Evolutionary conservation across 1,140 invertebrate genomes (phyloP).

Genomic region (Portunus trituberculatus): DNA sequence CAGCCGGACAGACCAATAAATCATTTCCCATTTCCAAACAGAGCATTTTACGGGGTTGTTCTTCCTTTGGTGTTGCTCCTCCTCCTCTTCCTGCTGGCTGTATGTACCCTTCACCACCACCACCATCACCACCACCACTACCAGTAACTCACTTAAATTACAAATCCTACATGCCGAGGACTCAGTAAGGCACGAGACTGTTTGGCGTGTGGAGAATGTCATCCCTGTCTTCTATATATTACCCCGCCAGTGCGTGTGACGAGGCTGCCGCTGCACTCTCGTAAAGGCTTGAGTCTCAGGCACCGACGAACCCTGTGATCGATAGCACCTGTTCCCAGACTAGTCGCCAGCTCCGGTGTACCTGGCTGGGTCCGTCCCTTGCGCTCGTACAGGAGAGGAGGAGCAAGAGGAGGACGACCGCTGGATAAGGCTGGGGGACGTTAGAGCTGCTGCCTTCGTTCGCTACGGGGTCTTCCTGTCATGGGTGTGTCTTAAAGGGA

Average conservation of each 20-base stretch:
- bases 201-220: background rate
- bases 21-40: conserved; percentile 23
- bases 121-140: background rate
- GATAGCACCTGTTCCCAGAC: background rate
- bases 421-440: too few species aligned
- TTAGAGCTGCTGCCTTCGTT: too few species aligned
- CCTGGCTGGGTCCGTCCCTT: background rate
- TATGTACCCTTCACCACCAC: background rate
- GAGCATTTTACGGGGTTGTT: background rate
- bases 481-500: too few species aligned
- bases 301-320: conserved; percentile 6
- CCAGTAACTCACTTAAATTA: background rate
- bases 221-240: background rate
- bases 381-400: background rate
- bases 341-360: background rate
- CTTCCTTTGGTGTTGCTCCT: background rate
- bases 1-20: conserved; percentile 36
- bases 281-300: background rate
- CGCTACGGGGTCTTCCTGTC: too few species aligned
- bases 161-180: background rate
- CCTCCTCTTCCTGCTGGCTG: background rate
- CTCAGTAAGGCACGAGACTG: background rate
- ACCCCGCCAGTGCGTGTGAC: background rate
- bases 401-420: too few species aligned
- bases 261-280: background rate